Conservation (phyloP, 2,797 vertebrate genomes). For the Paratrypauchen microcephalus region DNA sequence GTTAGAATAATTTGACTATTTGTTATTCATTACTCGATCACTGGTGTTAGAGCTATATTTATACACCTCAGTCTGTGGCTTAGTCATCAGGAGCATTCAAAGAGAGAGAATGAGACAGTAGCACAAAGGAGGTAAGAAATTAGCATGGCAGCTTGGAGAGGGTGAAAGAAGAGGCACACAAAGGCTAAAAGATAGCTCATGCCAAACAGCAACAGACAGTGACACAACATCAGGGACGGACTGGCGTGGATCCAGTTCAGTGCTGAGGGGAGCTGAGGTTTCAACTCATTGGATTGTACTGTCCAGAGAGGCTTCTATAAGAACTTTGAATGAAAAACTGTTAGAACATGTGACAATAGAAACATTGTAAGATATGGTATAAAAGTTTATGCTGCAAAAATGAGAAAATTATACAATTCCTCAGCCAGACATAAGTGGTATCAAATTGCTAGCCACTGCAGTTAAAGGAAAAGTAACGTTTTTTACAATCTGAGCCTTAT, state of each 20-base stretch:
- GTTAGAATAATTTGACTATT: neutral
- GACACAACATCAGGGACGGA: slow-evolving; percentile 42
- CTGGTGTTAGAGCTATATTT: slow-evolving; percentile 15
- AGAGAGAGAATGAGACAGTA: slow-evolving; percentile 29
- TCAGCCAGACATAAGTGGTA: neutral
- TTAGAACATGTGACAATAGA: too few species aligned
- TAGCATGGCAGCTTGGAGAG: slow-evolving; percentile 45
- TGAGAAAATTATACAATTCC: neutral
- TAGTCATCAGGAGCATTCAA: slow-evolving; percentile 11
- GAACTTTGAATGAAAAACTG: slow-evolving; percentile 1
- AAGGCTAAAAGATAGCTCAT: slow-evolving; percentile 32
- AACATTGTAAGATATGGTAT: too few species aligned
- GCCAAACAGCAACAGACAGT: slow-evolving; percentile 53
- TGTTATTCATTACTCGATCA: neutral
- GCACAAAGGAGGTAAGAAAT: slow-evolving; percentile 47
- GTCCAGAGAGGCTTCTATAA: slow-evolving; percentile 36
- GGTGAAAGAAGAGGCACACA: slow-evolving; percentile 40
- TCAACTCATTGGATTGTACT: slow-evolving; percentile 15
- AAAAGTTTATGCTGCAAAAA: neutral
- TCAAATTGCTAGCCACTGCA: too few species aligned
- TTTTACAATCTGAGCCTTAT: too few species aligned
- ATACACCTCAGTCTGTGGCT: slow-evolving; percentile 15
- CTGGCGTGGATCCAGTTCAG: slow-evolving; percentile 43
- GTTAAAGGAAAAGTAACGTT: too few species aligned
- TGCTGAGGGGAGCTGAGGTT: slow-evolving; percentile 31